Evolutionary conservation across 2,797 vertebrate species (phyloP), one percentile per base, ranked within the genome.

Genomic region (Megalops cyprinoides): DNA sequence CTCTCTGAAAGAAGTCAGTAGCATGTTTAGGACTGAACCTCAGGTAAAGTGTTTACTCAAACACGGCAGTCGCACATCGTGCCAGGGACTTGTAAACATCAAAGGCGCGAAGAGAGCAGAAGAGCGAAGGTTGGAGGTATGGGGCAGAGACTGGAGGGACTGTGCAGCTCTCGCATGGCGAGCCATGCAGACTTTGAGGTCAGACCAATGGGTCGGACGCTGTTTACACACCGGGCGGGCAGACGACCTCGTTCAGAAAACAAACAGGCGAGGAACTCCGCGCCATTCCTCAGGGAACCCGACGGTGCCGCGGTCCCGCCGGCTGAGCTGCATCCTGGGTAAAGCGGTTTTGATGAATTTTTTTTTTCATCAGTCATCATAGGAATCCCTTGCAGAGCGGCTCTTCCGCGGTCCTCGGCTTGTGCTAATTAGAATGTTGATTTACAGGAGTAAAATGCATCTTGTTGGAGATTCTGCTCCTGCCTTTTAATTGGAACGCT

Each of bases 401-500:
- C 28, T 62, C 28, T 71, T 23, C n/a, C n/a, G 6, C 14, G 23
- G 34, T 37, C 23, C 65, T 39, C 18, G 42, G 65, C 18, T 44
- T 42, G 9, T 1, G 39, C 37, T 71, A 71, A 71, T 44, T 42
- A 71, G 67, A 71, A 9, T 20, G 37, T 75, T 74, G 53, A 78
- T 28, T 65, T 10, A 25, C 60, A 37, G 39, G 31, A 67, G 65
- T 62, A 6, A 65, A 49, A 78, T 37, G n/a, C 2, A 71, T 76
- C 58, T 69, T 20, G 4, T 15, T 8, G 28, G 69, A 37, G 42
- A 78, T 48, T 82, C 60, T 39, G 28, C 15, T 20, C 53, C 51
- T 55, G 34, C 31, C 81, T 78, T 79, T 25, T 82, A 73, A 83
- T 49, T 37, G 34, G 34, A 44, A 58, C 3, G 7, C 65, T 78